Evolutionary conservation across 2,113 vertebrate species (phyloP).

Genomic region (Hippocampus mohnikei): DNA sequence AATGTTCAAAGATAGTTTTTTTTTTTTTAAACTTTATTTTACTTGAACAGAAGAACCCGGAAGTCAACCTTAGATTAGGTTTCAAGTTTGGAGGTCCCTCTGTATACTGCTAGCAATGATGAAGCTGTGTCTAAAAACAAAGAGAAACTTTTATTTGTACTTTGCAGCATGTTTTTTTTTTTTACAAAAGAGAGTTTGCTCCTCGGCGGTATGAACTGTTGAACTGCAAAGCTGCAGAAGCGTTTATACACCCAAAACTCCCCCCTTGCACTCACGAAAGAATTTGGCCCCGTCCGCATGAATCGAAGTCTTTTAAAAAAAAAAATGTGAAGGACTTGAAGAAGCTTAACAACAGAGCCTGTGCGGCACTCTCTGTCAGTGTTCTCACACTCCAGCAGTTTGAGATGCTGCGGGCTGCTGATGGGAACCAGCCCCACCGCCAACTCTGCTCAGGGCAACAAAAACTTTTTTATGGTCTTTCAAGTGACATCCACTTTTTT

Average conservation of each 20-base stretch:
- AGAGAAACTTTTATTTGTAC: background rate
- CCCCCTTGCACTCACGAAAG: slow-evolving; percentile 30
- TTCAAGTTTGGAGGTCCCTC: background rate
- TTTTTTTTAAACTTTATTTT: no score
- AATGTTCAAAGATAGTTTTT: background rate
- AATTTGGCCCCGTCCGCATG: slow-evolving; percentile 40
- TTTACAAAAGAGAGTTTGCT: background rate
- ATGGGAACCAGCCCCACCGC: slow-evolving; percentile 43
- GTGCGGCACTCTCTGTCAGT: slow-evolving; percentile 31
- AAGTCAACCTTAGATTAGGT: background rate
- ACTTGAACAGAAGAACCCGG: background rate
- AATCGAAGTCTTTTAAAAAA: slow-evolving; percentile 28
- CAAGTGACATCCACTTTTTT: slow-evolving; percentile 21
- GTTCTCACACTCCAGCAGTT: slow-evolving; percentile 27
- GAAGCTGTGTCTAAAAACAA: background rate
- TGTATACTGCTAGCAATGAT: background rate
- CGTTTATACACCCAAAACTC: slow-evolving; percentile 25
- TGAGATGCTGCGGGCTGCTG: slow-evolving; percentile 41
- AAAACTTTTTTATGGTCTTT: slow-evolving; percentile 21
- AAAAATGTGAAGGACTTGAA: slow-evolving; percentile 38
- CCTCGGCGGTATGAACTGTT: slow-evolving; percentile 23
- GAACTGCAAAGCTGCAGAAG: slow-evolving; percentile 16
- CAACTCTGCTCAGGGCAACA: slow-evolving; percentile 31
- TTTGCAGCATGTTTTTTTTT: background rate
- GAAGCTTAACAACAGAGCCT: slow-evolving; percentile 46